Evolutionary conservation across 2,888 invertebrate species (phyloP).

Genomic region (Euphydryas editha): DNA sequence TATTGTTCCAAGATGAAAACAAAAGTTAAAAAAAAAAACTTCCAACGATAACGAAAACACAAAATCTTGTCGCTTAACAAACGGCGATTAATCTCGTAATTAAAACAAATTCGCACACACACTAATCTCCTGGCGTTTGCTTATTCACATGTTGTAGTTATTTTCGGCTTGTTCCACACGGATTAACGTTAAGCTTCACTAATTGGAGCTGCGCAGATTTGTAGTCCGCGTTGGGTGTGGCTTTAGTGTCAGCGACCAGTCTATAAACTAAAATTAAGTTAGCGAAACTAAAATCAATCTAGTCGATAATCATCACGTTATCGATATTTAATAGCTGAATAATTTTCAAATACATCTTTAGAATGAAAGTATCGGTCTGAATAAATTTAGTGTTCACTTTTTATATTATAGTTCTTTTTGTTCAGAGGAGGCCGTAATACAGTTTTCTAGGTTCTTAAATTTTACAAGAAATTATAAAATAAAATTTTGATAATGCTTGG

Average conservation of each 20-base stretch:
- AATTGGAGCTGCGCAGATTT: conserved; percentile 65
- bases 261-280: not conserved
- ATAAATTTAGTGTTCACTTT: no score
- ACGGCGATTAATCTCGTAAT: conserved; percentile 32
- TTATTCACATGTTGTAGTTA: conserved; percentile 67
- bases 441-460: no score
- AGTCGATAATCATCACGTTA: no score
- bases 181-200: conserved; percentile 69
- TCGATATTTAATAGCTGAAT: no score
- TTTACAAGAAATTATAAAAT: no score
- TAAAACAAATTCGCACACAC: conserved; percentile 39
- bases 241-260: conserved; percentile 23
- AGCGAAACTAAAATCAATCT: not conserved
- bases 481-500: no score
- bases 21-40: no score
- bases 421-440: no score
- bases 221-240: conserved; percentile 33
- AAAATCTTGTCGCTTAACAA: conserved; percentile 17
- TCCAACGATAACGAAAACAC: conserved; percentile 7
- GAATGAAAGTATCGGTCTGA: no score
- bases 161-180: conserved; percentile 65
- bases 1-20: no score
- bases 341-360: no score
- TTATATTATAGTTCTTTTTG: no score
- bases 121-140: conserved; percentile 45